Percentiles rank a stretch among this genome's conserved stretches.
phyloP scores from a whole-genome alignment of 2,113 vertebrate species.

The Piprites chloris region DNA sequence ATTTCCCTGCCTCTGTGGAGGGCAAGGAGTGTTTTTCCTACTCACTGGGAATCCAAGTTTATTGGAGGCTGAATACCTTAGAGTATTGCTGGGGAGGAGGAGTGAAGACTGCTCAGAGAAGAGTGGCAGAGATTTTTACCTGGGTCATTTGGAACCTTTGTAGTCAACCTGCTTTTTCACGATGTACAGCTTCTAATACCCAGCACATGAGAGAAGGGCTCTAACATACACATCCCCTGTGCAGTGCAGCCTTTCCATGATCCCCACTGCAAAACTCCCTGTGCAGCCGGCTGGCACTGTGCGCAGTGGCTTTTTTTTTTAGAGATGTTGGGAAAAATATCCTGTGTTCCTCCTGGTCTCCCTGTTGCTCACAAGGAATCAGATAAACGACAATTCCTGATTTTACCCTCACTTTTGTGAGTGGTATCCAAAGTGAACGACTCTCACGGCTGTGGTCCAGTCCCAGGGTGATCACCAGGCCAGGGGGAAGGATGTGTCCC shows the following conservation, averaged over 20 bases:
- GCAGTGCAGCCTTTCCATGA: accelerated
- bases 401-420: background rate
- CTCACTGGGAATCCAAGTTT: background rate
- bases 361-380: background rate
- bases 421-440: accelerated
- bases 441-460: background rate
- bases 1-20: background rate
- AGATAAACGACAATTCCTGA: background rate
- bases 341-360: background rate
- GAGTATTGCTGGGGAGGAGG: background rate
- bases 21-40: background rate
- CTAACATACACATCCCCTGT: accelerated
- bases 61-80: background rate
- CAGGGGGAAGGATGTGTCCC: background rate
- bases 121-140: background rate
- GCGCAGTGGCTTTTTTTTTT: background rate
- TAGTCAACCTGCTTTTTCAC: background rate
- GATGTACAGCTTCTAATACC: background rate
- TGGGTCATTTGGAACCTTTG: background rate
- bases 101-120: background rate
- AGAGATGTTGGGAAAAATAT: background rate
- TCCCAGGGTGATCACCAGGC: accelerated
- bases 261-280: background rate
- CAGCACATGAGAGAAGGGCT: background rate
- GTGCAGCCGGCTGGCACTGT: background rate